Base-by-base conservation (phyloP, 2,797 vertebrate genomes). In the Oreortyx pictus region DNA sequence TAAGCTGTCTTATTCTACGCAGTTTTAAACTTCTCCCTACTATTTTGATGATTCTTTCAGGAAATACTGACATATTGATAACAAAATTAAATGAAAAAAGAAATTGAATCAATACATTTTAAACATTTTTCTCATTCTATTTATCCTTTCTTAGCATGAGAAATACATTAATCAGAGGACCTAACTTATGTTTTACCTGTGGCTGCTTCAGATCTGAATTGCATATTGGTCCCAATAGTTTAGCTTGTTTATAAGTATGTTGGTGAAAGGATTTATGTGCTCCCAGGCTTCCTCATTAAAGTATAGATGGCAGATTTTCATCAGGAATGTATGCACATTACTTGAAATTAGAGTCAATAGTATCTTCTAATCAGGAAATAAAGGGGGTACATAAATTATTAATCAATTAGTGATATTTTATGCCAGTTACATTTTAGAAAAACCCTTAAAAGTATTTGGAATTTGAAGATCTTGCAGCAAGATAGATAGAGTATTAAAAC, bases 221-320 rank as follows among this genome's bases (percentile, higher is more conserved):
- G 35, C 14, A 93, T 9, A 76, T 6, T 77, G 11, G 16, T 79
- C 56, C 61, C 19, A 81, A 10, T 65, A 81, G 89, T 68, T 13
- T 43, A 54, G 64, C 37, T 24, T 75, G 16, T 68, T 80, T 78
- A 49, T 54, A 86, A 39, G 3, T 33, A 18, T 78, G 27, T 31
- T 75, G 44, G 47, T 9, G 84, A 80, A 77, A 89, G 16, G 27
- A 77, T 83, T 78, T 92, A 59, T 33, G 20, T 41, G 17, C 18
- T 93, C 47, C 56, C 25, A 62, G 44, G 9, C 31, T 88, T 93
- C 29, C 35, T 83, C 56, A 85, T 74, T 89, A 86, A 95, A 92
- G 59, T n/a, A 77, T 0, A 11, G n/a, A 88, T 82, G n/a, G 37
- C 27, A 93, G 43, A 7, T 80, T 89, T 85, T 82, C 82, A 78